Percentiles rank a stretch among this genome's conserved stretches.
Conservation (phyloP, 2,888 invertebrate species). For the Ophioninae sp. region DNA sequence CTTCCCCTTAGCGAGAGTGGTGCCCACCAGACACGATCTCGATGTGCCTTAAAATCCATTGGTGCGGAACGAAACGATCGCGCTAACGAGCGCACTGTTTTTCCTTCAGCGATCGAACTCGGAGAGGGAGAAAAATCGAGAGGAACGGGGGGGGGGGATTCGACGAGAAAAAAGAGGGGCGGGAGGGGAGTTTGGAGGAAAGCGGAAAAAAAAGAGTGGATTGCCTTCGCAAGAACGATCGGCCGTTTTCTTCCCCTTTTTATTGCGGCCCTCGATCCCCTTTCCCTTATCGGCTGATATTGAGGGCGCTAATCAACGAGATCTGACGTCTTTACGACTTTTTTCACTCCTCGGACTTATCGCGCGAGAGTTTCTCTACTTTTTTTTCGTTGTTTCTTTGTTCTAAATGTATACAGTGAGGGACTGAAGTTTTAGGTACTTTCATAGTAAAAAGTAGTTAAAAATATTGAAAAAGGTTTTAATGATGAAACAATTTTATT, state of each 20-base stretch:
- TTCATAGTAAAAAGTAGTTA: no score
- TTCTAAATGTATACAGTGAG: no score
- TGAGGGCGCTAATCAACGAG: neutral
- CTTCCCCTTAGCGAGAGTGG: slow-evolving; percentile 47
- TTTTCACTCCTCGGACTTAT: no score
- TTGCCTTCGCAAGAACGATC: slow-evolving; percentile 54
- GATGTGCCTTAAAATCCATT: slow-evolving; percentile 53
- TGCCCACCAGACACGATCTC: slow-evolving; percentile 55
- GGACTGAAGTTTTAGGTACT: no score
- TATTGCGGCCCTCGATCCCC: slow-evolving; percentile 13
- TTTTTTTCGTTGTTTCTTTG: no score
- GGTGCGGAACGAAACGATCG: slow-evolving; percentile 67
- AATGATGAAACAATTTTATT: no score
- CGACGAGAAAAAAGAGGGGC: slow-evolving; percentile 19
- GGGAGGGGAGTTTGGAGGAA: slow-evolving; percentile 33
- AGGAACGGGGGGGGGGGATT: slow-evolving; percentile 14
- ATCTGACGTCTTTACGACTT: no score
- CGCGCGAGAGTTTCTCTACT: no score
- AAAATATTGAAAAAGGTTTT: no score
- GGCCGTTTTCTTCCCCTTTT: slow-evolving; percentile 49
- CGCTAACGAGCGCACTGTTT: slow-evolving; percentile 63
- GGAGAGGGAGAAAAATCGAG: slow-evolving; percentile 16
- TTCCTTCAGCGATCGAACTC: slow-evolving; percentile 25
- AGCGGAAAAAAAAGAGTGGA: slow-evolving; percentile 55
- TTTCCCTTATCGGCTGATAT: neutral